Conservation (phyloP, 2,113 vertebrate species). For the Cavia aperea region DNA sequence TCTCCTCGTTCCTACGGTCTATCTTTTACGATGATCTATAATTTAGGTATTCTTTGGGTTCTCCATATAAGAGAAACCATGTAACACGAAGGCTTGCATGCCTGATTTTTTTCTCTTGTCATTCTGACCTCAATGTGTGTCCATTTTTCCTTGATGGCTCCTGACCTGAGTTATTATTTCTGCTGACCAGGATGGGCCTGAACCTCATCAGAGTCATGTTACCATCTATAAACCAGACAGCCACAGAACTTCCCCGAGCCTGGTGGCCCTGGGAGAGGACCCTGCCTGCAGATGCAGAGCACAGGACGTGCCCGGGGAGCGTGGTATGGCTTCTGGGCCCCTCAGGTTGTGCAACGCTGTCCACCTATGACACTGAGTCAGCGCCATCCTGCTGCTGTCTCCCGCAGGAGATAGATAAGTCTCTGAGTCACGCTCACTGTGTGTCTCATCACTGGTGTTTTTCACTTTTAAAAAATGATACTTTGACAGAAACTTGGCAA, state of each 20-base stretch:
- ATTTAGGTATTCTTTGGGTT: background rate
- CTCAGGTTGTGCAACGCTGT: rapidly evolving
- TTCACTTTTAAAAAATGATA: background rate
- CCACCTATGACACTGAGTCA: background rate
- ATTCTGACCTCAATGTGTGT: background rate
- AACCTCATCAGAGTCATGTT: rapidly evolving
- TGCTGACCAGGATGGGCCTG: rapidly evolving
- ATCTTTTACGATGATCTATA: background rate
- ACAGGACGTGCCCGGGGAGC: rapidly evolving
- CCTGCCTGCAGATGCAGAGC: rapidly evolving
- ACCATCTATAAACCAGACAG: rapidly evolving
- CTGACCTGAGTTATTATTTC: background rate
- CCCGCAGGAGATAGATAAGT: background rate
- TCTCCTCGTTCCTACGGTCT: background rate
- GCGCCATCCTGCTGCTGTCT: background rate
- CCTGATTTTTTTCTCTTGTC: background rate
- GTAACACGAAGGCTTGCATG: background rate
- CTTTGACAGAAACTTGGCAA: background rate
- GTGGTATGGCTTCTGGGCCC: rapidly evolving
- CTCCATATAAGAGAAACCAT: background rate
- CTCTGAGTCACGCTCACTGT: background rate
- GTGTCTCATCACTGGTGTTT: background rate
- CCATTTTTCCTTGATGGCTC: background rate
- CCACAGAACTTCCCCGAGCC: background rate
- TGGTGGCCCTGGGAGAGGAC: background rate